phyloP scores from a whole-genome alignment of 2,113 vertebrate genomes.

The Falco punctatus region DNA sequence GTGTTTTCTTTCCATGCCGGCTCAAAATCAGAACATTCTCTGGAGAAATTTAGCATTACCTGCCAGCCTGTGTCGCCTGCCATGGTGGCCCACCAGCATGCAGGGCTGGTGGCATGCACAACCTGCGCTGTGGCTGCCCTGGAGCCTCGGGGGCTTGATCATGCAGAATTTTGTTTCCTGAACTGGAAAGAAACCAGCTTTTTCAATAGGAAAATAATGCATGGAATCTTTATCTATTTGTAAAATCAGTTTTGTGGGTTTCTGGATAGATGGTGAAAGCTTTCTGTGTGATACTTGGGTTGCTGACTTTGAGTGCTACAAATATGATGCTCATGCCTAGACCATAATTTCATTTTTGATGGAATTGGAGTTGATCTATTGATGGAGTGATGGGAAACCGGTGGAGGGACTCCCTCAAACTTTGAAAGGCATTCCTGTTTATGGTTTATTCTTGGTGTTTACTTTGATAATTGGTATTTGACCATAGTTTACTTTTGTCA shows the following conservation, averaged over 20 bases:
- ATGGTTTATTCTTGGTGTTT: neutral
- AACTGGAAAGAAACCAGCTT: neutral
- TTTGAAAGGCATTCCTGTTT: neutral
- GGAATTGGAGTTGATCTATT: neutral
- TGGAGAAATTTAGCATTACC: too few relatives aligned
- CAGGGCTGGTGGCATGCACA: rapidly evolving
- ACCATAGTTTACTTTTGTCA: neutral
- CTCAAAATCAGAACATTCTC: neutral
- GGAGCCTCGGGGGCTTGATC: rapidly evolving
- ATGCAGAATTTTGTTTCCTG: neutral
- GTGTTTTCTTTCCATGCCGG: neutral
- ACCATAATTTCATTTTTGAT: neutral
- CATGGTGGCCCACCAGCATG: neutral
- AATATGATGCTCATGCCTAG: neutral
- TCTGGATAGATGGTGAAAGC: neutral
- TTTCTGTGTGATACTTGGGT: neutral
- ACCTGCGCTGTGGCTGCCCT: neutral
- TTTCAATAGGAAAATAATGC: neutral
- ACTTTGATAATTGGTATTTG: neutral
- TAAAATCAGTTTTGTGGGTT: neutral
- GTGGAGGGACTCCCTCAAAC: neutral
- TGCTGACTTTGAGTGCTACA: neutral
- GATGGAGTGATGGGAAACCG: neutral
- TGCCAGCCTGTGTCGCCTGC: neutral
- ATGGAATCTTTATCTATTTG: neutral